Base-by-base conservation (phyloP, 2,888 invertebrate genomes). In the Seira sanloemensis region DNA sequence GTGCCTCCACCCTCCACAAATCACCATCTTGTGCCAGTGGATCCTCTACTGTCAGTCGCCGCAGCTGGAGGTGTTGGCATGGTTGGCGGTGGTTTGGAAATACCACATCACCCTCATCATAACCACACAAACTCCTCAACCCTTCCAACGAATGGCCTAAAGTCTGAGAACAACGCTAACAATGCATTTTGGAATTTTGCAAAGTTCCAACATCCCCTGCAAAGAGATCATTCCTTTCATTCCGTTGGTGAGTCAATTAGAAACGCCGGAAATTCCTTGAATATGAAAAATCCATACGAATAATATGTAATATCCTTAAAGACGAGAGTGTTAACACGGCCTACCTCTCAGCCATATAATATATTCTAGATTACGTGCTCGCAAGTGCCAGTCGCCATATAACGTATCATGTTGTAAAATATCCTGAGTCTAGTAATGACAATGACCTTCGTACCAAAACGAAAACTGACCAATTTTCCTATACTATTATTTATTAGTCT, bases 191-290 rank as follows among this genome's bases (percentile, higher is more conserved):
- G 88, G 88, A 86, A 87, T 73, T 85, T 86, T 62, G 75, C 86
- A 50, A 86, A 88, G 54, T 87, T 87, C 76, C 85, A 87, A 62
- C 88, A 89, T 78, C 87, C 87, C 21, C 78, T 89, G 25, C 88
- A 88, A 74, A 78, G 89, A 65, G 89, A 89, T 74, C 85, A 87
- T 27, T 89, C 89, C 1, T 89, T 89, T 73, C 88, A 89, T 82
- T 89, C 89, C 46, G 86, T 86, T 65, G 86, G 86, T 86, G 73
- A 84, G 86, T 80, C 9, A 50, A 21, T 23, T 62, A 37, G 68
- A 74, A 50, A 78, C 84, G 78, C 78, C 78, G 78, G 79, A 78
- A 84, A 84, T 79, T 79, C 79, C 84, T 78, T 84, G 79, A 84
- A 12, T 54, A 58, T 72, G 76, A 68, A 27, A n/a, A n/a, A n/a